phyloP scores from a whole-genome alignment of 1,140 invertebrate genomes.

The Hermatobates lingyangjiaoensis region DNA sequence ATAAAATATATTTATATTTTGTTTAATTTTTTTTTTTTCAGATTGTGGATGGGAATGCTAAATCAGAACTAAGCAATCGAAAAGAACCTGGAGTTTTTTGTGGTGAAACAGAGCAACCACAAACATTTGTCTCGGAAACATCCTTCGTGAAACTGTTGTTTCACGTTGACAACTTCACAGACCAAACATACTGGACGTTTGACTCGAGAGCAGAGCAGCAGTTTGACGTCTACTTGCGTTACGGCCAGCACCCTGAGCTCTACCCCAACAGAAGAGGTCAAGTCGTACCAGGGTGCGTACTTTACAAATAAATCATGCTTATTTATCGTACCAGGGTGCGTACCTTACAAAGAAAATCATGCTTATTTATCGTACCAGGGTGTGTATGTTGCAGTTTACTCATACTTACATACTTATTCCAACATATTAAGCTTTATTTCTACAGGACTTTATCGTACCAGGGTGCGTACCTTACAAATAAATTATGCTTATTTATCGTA shows the following conservation, averaged over 20 bases:
- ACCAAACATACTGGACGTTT: slow-evolving; percentile 65
- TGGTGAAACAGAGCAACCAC: slow-evolving; percentile 78
- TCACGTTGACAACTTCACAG: slow-evolving; percentile 78
- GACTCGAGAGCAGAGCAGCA: slow-evolving; percentile 68
- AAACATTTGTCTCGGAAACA: slow-evolving; percentile 85
- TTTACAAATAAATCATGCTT: too few relatives aligned
- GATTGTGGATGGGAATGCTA: slow-evolving; percentile 67
- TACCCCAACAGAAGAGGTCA: slow-evolving; percentile 76
- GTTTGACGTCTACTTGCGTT: slow-evolving; percentile 68
- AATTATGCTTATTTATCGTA: too few relatives aligned
- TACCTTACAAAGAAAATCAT: too few relatives aligned
- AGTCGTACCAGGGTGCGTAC: slow-evolving; percentile 47
- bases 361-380: too few relatives aligned
- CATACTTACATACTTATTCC: too few relatives aligned
- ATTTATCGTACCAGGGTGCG: too few relatives aligned
- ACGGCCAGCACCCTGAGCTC: slow-evolving; percentile 78
- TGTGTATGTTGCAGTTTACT: too few relatives aligned
- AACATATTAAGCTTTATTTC: too few relatives aligned
- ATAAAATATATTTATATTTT: not conserved
- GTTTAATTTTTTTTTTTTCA: slow-evolving; percentile 23
- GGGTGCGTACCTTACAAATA: too few relatives aligned
- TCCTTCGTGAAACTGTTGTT: slow-evolving; percentile 78
- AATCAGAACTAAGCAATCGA: slow-evolving; percentile 64
- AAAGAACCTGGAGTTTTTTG: slow-evolving; percentile 76
- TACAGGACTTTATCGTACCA: too few relatives aligned